Percentiles rank a stretch among this genome's conserved stretches.
Conservation (phyloP, 2,888 invertebrate genomes). For the Orchesella flavescens region DNA sequence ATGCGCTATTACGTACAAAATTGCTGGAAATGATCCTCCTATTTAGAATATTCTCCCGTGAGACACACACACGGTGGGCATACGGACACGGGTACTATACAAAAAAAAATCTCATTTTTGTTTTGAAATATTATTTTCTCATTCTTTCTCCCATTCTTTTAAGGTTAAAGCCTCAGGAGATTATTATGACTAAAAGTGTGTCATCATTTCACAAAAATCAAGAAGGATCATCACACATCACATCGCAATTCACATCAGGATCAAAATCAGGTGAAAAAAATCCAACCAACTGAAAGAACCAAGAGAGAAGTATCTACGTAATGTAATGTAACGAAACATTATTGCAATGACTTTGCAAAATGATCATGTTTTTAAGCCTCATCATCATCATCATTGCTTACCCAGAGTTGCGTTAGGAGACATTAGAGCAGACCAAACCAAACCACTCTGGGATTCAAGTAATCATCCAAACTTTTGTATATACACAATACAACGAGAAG, state of each 20-base stretch:
- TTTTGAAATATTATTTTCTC: constrained; percentile 3
- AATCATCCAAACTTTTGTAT: no score
- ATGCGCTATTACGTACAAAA: not conserved
- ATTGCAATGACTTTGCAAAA: not conserved
- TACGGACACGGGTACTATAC: not conserved
- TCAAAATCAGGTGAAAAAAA: constrained; percentile 4
- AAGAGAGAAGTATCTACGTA: constrained; percentile 11
- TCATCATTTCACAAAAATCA: constrained; percentile 21
- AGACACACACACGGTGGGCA: no score
- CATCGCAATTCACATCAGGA: not conserved
- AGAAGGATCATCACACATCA: not conserved
- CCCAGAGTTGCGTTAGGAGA: no score
- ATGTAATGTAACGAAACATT: not conserved
- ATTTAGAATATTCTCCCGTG: not conserved
- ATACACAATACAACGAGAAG: not conserved
- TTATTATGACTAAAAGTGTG: constrained; percentile 24
- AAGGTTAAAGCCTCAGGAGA: not conserved
- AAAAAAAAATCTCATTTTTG: not conserved
- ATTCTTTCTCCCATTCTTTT: not conserved
- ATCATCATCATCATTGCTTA: constrained; percentile 5
- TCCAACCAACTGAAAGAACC: not conserved
- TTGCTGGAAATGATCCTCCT: constrained; percentile 6
- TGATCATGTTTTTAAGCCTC: not conserved
- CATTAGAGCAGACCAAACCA: no score
- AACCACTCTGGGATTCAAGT: no score